Conservation (phyloP, 1,140 invertebrate species). For the Drosophila pallidifrons region DNA sequence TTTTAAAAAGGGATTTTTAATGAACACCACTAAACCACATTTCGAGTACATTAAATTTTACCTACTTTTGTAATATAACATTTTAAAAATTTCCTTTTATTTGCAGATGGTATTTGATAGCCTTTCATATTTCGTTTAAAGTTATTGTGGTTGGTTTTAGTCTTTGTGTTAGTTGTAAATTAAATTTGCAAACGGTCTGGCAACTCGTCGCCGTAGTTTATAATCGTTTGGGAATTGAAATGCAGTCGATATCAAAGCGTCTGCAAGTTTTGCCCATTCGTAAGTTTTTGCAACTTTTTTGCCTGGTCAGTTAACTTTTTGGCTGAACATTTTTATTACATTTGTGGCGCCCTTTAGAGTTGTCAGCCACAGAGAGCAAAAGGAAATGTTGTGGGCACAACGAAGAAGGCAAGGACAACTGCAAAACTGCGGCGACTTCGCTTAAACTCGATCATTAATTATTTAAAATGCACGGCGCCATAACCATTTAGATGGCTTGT, state of each 20-base stretch:
- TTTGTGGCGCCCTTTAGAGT: constrained; percentile 61
- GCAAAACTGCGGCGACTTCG: not conserved
- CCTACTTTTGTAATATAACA: not conserved
- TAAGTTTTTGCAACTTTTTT: constrained; percentile 9
- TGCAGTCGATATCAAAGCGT: constrained; percentile 73
- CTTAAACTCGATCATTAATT: constrained; percentile 64
- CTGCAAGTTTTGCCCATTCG: constrained; percentile 46
- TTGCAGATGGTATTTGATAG: not conserved
- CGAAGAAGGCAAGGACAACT: not conserved
- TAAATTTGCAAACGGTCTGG: constrained; percentile 77
- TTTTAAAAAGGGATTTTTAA: too few relatives aligned
- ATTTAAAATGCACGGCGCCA: constrained; percentile 74
- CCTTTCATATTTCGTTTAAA: constrained; percentile 19
- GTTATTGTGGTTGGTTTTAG: constrained; percentile 52
- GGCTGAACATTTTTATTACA: constrained; percentile 70
- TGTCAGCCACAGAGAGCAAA: constrained; percentile 3
- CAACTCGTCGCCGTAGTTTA: constrained; percentile 68
- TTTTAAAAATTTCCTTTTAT: not conserved
- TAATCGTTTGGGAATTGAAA: constrained; percentile 83
- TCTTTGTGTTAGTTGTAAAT: constrained; percentile 74
- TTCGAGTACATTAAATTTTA: not conserved
- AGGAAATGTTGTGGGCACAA: too few relatives aligned
- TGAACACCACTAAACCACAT: too few relatives aligned
- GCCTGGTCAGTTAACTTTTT: constrained; percentile 70
- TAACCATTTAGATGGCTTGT: constrained; percentile 67